These are phyloP conservation scores for Scaptodrosophila latifasciaeformis DNA, from an alignment of 2,888 invertebrate genomes.

Conservation along the genomic window DNA sequence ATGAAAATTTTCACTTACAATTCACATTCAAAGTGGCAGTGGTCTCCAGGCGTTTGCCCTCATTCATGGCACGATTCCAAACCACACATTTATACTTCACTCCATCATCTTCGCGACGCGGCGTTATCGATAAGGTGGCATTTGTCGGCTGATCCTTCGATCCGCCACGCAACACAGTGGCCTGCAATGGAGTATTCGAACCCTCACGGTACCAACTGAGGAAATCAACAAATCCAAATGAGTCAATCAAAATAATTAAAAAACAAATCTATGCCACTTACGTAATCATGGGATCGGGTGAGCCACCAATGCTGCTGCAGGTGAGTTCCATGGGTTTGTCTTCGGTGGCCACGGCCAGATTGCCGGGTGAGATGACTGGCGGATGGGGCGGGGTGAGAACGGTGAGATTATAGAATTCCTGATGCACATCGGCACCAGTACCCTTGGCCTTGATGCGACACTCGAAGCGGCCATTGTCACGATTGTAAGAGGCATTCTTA, in stretches of 20 bases:
- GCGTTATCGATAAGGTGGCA: slow-evolving; percentile 84
- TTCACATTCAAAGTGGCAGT: slow-evolving; percentile 89
- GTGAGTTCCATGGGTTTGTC: slow-evolving; percentile 84
- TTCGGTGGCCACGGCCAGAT: slow-evolving; percentile 87
- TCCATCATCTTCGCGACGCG: slow-evolving; percentile 89
- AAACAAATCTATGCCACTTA: slow-evolving; percentile 69
- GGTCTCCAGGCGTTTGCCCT: slow-evolving; percentile 86
- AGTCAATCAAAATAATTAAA: not conserved
- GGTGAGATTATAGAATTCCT: slow-evolving; percentile 88
- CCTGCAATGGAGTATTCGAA: slow-evolving; percentile 83
- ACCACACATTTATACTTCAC: slow-evolving; percentile 90
- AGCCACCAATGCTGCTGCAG: slow-evolving; percentile 90
- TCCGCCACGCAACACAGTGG: slow-evolving; percentile 82
- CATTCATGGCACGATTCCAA: slow-evolving; percentile 90
- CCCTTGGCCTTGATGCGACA: slow-evolving; percentile 90
- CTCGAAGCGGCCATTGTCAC: slow-evolving; percentile 94
- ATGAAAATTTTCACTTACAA: slow-evolving; percentile 82
- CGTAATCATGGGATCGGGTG: slow-evolving; percentile 91
- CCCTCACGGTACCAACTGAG: slow-evolving; percentile 88
- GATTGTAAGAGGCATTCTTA: slow-evolving; percentile 90
- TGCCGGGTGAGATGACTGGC: slow-evolving; percentile 85
- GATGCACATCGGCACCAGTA: slow-evolving; percentile 88
- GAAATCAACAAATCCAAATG: slow-evolving; percentile 7
- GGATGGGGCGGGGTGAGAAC: slow-evolving; percentile 89
- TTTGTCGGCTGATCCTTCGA: slow-evolving; percentile 85